A percentile compares a stretch with the other conserved stretches of the same genome.
phyloP scores from a whole-genome alignment of 64 coral and sea anemone species.

The Trachythela sp. region DNA sequence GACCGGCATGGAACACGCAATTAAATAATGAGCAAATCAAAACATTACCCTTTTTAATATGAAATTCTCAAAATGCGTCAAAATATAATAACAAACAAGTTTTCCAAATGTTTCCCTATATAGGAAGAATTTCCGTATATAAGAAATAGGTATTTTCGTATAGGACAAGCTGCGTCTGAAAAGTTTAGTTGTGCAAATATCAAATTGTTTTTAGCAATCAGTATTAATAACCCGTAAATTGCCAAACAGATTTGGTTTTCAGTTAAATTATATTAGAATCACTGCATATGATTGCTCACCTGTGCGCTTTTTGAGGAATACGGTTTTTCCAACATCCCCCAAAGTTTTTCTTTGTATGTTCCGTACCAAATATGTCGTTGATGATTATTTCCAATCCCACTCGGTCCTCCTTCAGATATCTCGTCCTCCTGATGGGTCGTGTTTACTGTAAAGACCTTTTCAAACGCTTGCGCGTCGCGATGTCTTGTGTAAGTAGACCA shows the following conservation, averaged over 20 bases:
- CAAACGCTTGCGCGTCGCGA: conserved; percentile 52
- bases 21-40: not conserved
- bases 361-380: not conserved
- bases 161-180: no score
- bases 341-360: conserved; percentile 65
- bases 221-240: not conserved
- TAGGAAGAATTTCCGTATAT: no score
- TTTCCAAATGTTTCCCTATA: no score
- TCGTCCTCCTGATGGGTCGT: not conserved
- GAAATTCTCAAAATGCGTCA: no score
- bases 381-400: not conserved
- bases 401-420: not conserved
- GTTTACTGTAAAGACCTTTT: conserved; percentile 44
- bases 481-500: conserved; percentile 47
- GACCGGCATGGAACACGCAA: not conserved
- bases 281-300: conserved; percentile 44
- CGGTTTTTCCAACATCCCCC: conserved; percentile 85
- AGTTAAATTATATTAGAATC: not conserved
- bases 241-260: not conserved
- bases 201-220: not conserved
- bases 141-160: no score
- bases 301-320: conserved; percentile 71
- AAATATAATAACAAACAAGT: no score
- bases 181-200: no score
- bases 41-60: not conserved